Evolutionary conservation across 2,113 vertebrate species (phyloP), one percentile per base, ranked within the genome.

Genomic region (Poecilia latipinna): DNA sequence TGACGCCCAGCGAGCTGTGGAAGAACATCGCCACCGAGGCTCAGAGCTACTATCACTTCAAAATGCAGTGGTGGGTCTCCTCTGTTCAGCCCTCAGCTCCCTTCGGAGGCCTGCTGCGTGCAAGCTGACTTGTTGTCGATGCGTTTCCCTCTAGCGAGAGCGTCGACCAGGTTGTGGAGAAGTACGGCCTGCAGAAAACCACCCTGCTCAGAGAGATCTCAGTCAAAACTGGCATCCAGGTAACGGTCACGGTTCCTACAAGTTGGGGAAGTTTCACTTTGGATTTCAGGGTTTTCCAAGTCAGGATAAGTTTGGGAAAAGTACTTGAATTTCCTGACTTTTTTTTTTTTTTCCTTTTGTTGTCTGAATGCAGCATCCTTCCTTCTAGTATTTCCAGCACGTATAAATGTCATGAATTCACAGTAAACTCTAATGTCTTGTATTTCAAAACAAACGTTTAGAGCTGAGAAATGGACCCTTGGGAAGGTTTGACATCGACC

Each of bases 161-260:
- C 4, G 96, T 95, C 83, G 98, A 99, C 94, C 97, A 98, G 84
- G 97, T 96, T 35, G 96, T 96, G 76, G 98, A 99, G 89, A 94
- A 92, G 32, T 97, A 97, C 1, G 93, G 93, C 57, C 93, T 99
- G n/a, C 98, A 99, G 93, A 99, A 99, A 89, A 96, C 92, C 85
- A 98, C 96, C 1, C 94, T 99, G 61, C 95, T 99, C 35, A 94
- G 98, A 75, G 98, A 99, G 89, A 98, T 98, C 87, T 97, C 96
- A 32, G 74, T 98, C 78, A 99, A 99, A 94, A 95, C 97, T 19
- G 98, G 98, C 85, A 97, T 99, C 83, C 98, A 99, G 93, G 98
- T 99, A 90, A 85, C 11, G 19, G 6, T 42, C 3, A 33, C n/a
- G 5, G 44, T 48, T 48, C 44, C 44, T 17, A 15, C 44, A 48